Conservation (phyloP, 2,113 vertebrate genomes). For the Gallinago undulata region DNA sequence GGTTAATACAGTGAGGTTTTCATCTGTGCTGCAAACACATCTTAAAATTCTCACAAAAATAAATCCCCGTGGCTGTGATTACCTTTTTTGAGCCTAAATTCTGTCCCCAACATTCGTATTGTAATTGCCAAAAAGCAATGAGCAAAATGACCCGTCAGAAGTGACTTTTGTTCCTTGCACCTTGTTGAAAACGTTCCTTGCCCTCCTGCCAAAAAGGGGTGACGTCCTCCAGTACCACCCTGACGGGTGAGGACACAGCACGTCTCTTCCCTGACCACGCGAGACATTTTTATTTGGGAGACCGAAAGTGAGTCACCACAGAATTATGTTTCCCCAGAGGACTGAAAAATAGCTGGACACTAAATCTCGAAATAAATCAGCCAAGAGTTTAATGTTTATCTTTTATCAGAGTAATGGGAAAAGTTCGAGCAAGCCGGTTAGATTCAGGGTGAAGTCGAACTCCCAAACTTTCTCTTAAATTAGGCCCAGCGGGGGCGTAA, state of each 20-base stretch:
- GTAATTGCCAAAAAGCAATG: rapidly evolving
- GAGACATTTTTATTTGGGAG: not conserved
- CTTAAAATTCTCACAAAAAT: not conserved
- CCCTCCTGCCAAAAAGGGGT: not conserved
- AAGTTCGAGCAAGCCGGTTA: not conserved
- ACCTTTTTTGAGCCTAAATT: not conserved
- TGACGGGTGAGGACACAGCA: rapidly evolving
- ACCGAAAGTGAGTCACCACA: rapidly evolving
- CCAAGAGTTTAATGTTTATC: constrained; percentile 13
- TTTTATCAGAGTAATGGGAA: not conserved
- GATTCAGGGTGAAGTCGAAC: constrained; percentile 14
- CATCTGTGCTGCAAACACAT: not conserved
- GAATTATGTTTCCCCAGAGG: not conserved
- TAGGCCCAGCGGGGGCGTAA: constrained; percentile 47
- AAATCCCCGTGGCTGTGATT: rapidly evolving
- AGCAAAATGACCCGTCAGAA: not conserved
- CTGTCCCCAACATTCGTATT: not conserved
- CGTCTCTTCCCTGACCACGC: rapidly evolving
- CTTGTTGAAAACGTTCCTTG: not conserved
- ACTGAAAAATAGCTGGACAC: not conserved
- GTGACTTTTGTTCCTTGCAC: not conserved
- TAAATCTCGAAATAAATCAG: not conserved
- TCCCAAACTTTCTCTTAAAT: constrained; percentile 57
- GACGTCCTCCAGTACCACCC: not conserved
- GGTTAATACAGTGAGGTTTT: not conserved